Conservation (phyloP, 2,797 vertebrate genomes). For the Chrysocyon brachyurus region DNA sequence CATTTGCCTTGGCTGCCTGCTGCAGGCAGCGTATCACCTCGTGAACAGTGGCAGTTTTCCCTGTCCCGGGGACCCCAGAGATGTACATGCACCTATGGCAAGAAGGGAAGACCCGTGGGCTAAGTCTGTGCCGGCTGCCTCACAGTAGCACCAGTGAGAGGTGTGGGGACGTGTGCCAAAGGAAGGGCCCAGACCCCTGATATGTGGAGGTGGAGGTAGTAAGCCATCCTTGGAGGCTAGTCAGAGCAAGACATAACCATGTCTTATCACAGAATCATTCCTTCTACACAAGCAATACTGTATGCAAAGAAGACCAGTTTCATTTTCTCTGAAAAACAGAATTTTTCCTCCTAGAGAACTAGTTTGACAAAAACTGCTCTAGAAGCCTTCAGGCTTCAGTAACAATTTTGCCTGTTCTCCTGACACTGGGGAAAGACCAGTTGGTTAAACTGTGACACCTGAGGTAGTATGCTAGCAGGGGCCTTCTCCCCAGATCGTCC, state of each 20-base stretch:
- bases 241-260: neutral
- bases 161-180: neutral
- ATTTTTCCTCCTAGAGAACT: neutral
- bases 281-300: neutral
- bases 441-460: neutral
- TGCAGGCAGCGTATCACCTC: slow-evolving; percentile 95
- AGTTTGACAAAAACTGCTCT: neutral
- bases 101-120: neutral
- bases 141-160: neutral
- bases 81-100: slow-evolving; percentile 97
- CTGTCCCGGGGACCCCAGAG: slow-evolving; percentile 97
- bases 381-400: neutral
- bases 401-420: neutral
- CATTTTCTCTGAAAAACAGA: slow-evolving; percentile 10
- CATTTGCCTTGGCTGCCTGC: slow-evolving; percentile 90
- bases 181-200: neutral
- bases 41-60: slow-evolving; percentile 97
- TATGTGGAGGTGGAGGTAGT: neutral
- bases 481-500: neutral
- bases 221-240: neutral
- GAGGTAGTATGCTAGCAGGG: neutral
- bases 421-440: neutral
- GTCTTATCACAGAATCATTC: neutral
- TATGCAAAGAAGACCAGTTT: neutral
- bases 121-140: neutral